Percentiles rank a stretch among this genome's conserved stretches.
Conservation (phyloP, 2,888 invertebrate genomes). For the Drosophila macrothrix region DNA sequence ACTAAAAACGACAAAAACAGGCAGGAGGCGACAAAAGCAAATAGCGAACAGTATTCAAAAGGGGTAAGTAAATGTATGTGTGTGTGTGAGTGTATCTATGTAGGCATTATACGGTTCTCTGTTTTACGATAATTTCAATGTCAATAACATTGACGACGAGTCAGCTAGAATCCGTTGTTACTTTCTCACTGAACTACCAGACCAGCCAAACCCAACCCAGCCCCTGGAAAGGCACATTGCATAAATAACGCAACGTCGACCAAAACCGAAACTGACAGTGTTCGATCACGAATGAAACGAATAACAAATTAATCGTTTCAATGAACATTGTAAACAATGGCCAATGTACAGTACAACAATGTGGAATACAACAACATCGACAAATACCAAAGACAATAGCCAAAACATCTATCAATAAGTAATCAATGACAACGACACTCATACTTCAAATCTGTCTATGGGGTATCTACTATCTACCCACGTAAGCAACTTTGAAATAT, state of each 20-base stretch:
- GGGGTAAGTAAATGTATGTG: not conserved
- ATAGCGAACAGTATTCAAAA: not conserved
- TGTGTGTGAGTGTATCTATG: not conserved
- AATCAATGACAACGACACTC: conserved; percentile 52
- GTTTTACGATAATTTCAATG: conserved; percentile 63
- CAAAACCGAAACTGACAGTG: conserved; percentile 39
- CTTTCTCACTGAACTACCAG: conserved; percentile 37
- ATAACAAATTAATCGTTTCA: conserved; percentile 66
- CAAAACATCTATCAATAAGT: conserved; percentile 54
- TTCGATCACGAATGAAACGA: conserved; percentile 48
- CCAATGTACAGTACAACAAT: conserved; percentile 61
- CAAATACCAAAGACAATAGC: conserved; percentile 12
- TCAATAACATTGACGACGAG: conserved; percentile 70
- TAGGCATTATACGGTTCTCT: conserved; percentile 25
- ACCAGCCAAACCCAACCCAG: conserved; percentile 11
- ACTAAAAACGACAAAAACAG: conserved; percentile 59
- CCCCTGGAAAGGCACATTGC: conserved; percentile 47
- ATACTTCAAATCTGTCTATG: not conserved
- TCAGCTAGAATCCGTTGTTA: conserved; percentile 61
- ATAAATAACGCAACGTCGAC: conserved; percentile 60
- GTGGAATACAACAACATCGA: not conserved
- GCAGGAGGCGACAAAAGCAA: conserved; percentile 13
- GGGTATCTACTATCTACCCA: not conserved
- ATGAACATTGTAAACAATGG: conserved; percentile 66
- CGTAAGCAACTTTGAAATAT: not conserved